Evolutionary conservation across 2,113 vertebrate species (phyloP).

Genomic region (Oreotrochilus melanogaster): DNA sequence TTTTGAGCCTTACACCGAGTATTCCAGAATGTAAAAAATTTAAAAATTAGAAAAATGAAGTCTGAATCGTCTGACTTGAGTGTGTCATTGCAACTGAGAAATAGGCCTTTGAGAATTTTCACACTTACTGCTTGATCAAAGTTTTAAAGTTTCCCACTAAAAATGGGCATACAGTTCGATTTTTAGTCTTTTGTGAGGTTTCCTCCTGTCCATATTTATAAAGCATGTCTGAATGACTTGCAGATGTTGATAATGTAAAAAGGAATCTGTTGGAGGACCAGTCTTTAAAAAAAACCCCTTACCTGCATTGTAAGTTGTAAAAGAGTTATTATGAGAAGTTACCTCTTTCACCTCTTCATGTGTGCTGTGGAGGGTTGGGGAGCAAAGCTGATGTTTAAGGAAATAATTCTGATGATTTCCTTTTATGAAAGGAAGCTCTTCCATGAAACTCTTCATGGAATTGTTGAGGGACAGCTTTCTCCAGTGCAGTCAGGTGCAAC

Average conservation of each 20-base stretch:
- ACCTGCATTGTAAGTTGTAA: not conserved
- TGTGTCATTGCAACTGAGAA: slow-evolving; percentile 48
- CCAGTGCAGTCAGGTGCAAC: not conserved
- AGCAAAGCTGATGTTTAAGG: not conserved
- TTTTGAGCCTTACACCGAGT: slow-evolving; percentile 47
- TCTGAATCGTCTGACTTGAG: slow-evolving; percentile 27
- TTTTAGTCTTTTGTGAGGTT: not conserved
- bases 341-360: not conserved
- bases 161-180: slow-evolving; percentile 44
- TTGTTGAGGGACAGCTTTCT: not conserved
- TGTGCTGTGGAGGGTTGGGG: not conserved
- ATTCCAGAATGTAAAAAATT: slow-evolving; percentile 34
- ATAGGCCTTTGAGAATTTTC: slow-evolving; percentile 54
- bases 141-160: slow-evolving; percentile 52
- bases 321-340: not conserved
- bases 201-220: not conserved
- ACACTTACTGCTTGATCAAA: slow-evolving; percentile 46
- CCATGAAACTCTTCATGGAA: not conserved
- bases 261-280: not conserved
- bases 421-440: not conserved
- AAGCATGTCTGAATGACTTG: not conserved
- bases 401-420: not conserved
- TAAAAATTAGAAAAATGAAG: slow-evolving; percentile 53
- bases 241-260: not conserved
- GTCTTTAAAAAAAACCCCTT: not conserved